Evolutionary conservation across 1,140 invertebrate genomes (phyloP).

Genomic region (Drosophila murphyi): DNA sequence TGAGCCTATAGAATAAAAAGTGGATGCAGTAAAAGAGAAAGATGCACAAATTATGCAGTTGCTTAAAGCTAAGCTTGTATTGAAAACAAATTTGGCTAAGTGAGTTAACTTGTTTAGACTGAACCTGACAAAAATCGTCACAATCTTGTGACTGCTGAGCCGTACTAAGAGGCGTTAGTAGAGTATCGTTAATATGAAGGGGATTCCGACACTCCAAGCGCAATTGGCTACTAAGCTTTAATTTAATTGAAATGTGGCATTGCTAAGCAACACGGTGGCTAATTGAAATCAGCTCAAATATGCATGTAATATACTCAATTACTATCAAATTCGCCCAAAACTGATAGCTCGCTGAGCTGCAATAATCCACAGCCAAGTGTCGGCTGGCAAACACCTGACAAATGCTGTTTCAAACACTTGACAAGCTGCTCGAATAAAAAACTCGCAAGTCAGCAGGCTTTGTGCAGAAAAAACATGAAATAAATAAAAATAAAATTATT

Average conservation of each 20-base stretch:
- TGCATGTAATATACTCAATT: neutral
- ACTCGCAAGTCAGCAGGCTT: neutral
- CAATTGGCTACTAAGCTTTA: neutral
- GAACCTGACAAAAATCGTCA: too few species aligned
- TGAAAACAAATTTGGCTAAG: too few species aligned
- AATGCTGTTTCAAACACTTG: conserved; percentile 15
- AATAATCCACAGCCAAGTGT: conserved; percentile 45
- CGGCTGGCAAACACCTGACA: conserved; percentile 56
- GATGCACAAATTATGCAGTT: too few species aligned
- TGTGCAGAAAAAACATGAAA: neutral
- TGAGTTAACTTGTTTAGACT: too few species aligned
- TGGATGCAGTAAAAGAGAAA: too few species aligned
- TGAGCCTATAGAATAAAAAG: too few species aligned
- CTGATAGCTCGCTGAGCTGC: conserved; percentile 29
- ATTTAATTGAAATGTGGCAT: neutral
- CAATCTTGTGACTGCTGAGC: too few species aligned
- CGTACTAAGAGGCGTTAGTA: too few species aligned
- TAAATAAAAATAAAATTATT: neutral
- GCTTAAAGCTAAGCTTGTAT: too few species aligned
- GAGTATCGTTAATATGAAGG: too few species aligned
- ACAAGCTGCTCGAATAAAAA: conserved; percentile 28
- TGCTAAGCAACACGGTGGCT: neutral
- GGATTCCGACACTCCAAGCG: too few species aligned
- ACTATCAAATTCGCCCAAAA: conserved; percentile 14
- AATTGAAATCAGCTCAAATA: neutral